Evolutionary conservation across 2,113 vertebrate species (phyloP).

Genomic region (Microtus pennsylvanicus): DNA sequence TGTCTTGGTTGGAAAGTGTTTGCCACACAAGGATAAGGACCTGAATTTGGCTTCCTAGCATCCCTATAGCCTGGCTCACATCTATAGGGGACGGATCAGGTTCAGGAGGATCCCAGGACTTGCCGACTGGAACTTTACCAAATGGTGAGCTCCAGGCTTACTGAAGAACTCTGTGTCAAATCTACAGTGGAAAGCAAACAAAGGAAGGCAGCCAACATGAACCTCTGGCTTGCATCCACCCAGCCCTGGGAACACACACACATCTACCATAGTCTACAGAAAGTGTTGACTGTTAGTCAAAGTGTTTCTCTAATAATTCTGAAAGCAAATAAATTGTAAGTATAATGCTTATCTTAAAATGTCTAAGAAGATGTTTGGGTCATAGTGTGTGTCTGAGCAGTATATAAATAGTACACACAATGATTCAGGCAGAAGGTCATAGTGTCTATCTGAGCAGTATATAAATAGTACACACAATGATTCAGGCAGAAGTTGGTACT

Average conservation of each 20-base stretch:
- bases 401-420: not conserved
- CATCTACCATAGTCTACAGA: not conserved
- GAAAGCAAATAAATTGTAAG: not conserved
- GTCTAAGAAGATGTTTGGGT: not conserved
- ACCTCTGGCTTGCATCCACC: too few species aligned
- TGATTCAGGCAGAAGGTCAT: not conserved
- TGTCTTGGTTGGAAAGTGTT: not conserved
- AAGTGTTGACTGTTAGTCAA: not conserved
- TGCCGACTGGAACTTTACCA: too few species aligned
- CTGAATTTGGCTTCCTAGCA: not conserved
- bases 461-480: too few species aligned
- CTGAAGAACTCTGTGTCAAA: not conserved
- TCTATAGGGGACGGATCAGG: not conserved
- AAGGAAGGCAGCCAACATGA: not conserved
- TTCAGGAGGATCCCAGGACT: not conserved
- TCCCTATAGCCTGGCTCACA: too few species aligned
- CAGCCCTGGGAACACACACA: not conserved
- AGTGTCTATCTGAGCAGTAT: too few species aligned
- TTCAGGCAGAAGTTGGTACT: not conserved
- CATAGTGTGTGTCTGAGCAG: not conserved
- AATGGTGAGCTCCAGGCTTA: not conserved
- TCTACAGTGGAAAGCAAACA: too few species aligned
- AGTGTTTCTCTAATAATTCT: not conserved
- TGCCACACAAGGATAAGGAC: not conserved
- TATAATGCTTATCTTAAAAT: constrained; percentile 4